Conservation (phyloP, 1,140 invertebrate genomes). For the Zaprionus lachaisei region DNA sequence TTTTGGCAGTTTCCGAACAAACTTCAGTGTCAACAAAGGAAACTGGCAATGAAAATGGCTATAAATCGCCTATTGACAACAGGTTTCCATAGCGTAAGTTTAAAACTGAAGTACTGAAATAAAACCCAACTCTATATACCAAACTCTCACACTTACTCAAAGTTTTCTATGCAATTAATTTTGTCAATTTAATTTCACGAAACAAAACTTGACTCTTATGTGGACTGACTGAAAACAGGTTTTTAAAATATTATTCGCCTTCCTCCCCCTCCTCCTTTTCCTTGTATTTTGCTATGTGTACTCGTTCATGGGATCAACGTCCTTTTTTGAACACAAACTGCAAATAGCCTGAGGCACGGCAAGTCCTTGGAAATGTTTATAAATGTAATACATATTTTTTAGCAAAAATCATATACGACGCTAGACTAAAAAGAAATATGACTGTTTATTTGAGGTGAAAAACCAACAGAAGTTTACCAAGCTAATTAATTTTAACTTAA, state of each 20-base stretch:
- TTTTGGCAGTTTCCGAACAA: neutral
- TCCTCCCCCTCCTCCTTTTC: neutral
- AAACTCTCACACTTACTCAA: neutral
- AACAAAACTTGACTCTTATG: neutral
- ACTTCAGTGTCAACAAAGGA: neutral
- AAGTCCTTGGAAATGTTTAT: neutral
- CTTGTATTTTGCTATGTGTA: neutral
- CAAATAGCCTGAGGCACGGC: neutral
- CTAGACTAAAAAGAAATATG: neutral
- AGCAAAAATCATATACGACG: neutral
- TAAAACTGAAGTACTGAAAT: neutral
- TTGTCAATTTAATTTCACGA: too few species aligned
- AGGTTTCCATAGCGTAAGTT: neutral
- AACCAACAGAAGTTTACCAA: neutral
- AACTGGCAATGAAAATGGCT: neutral
- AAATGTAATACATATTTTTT: neutral
- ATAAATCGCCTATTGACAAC: constrained; percentile 6
- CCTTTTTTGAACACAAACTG: neutral
- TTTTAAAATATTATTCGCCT: neutral
- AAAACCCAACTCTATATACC: neutral
- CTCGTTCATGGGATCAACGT: neutral
- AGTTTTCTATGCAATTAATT: neutral
- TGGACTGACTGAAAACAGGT: neutral
- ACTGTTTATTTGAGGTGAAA: neutral
- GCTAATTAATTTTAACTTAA: neutral